Percentiles rank a stretch among this genome's conserved stretches.
Conservation (phyloP, 2,888 invertebrate species). For the Xiphydria camelus region DNA sequence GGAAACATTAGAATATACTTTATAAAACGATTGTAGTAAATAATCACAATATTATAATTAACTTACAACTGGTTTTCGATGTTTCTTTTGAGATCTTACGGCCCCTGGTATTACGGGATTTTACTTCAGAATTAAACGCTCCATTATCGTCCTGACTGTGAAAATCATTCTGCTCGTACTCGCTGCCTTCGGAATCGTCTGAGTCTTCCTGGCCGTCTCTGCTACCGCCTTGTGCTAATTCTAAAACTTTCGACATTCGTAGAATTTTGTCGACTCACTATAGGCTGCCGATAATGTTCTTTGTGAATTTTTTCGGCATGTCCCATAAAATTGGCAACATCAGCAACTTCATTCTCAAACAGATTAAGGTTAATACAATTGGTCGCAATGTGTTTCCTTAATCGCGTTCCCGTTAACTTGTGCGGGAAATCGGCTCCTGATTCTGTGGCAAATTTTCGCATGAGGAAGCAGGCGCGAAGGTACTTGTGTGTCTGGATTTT, state of each 20-base stretch:
- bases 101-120: no score
- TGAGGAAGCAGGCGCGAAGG: conserved; percentile 23
- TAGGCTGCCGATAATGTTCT: conserved; percentile 27
- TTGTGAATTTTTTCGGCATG: conserved; percentile 31
- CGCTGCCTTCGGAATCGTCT: no score
- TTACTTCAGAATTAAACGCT: no score
- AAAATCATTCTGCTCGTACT: no score
- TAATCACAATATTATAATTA: no score
- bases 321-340: conserved; percentile 32
- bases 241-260: conserved; percentile 23
- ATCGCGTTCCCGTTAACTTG: conserved; percentile 21
- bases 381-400: conserved; percentile 30
- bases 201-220: neutral
- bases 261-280: conserved; percentile 24
- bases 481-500: conserved; percentile 8
- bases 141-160: no score
- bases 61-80: no score
- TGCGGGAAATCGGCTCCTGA: conserved; percentile 28
- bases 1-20: no score
- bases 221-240: conserved; percentile 19
- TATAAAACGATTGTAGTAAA: no score
- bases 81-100: no score
- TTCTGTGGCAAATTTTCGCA: conserved; percentile 22
- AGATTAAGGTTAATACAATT: conserved; percentile 23
- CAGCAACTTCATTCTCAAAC: conserved; percentile 25